Evolutionary conservation across 2,797 vertebrate species (phyloP).

Genomic region (Anguilla pacifica): DNA sequence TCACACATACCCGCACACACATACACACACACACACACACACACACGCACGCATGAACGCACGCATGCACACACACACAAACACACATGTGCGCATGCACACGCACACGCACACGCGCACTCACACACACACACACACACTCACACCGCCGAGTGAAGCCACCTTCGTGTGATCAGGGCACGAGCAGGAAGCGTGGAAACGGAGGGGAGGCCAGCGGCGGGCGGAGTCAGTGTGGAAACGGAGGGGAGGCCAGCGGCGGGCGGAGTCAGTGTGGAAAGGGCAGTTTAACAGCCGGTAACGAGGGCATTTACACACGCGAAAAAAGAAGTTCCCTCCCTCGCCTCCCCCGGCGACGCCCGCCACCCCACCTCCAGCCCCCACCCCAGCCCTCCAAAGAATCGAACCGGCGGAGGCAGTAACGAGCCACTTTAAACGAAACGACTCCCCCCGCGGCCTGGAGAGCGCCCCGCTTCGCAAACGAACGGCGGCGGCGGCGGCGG

Average conservation of each 20-base stretch:
- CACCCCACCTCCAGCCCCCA: neutral
- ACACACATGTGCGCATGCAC: no score
- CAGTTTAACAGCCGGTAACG: neutral
- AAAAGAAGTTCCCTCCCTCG: neutral
- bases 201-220: no score
- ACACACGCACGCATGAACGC: neutral
- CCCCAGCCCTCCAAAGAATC: neutral
- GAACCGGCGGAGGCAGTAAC: constrained; percentile 1
- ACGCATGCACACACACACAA: no score
- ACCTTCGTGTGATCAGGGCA: neutral
- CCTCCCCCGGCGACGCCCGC: neutral
- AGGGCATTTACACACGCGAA: neutral
- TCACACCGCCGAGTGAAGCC: neutral
- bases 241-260: neutral
- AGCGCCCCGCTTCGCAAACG: constrained; percentile 15
- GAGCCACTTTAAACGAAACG: neutral
- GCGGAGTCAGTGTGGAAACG: no score
- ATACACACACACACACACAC: neutral
- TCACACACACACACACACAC: neutral
- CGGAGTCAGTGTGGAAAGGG: no score
- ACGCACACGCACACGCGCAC: no score
- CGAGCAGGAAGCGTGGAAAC: no score
- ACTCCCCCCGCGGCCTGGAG: neutral
- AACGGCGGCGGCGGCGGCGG: neutral
- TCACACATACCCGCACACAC: neutral